Evolutionary conservation across 2,888 invertebrate species (phyloP).

Genomic region (Mythimna pallens): DNA sequence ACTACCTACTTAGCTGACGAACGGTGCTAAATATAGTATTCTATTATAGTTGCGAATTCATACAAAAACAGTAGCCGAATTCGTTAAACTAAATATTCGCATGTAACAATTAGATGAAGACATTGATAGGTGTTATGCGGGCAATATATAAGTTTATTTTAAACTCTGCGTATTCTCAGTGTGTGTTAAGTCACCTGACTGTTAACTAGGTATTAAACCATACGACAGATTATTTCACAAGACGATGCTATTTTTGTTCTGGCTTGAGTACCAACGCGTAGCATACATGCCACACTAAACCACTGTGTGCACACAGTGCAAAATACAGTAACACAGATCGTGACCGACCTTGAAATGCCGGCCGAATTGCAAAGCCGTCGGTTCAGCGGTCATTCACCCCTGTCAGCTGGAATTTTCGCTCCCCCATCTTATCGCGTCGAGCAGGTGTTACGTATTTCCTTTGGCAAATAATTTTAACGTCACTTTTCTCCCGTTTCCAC

Average conservation of each 20-base stretch:
- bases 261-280: constrained; percentile 76
- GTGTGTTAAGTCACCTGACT: constrained; percentile 71
- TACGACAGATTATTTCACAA: constrained; percentile 75
- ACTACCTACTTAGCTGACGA: not conserved
- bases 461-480: constrained; percentile 7
- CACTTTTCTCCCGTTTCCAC: constrained; percentile 42
- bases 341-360: constrained; percentile 63
- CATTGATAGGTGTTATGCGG: not conserved
- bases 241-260: constrained; percentile 86
- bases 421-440: constrained; percentile 41
- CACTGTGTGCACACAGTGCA: constrained; percentile 65
- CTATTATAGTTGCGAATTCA: not conserved
- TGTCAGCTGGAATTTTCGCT: constrained; percentile 61
- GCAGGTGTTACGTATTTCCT: constrained; percentile 25
- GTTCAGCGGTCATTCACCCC: constrained; percentile 59
- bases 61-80: not conserved
- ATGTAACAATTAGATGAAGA: not conserved
- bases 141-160: constrained; percentile 38
- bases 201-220: constrained; percentile 62
- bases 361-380: constrained; percentile 49
- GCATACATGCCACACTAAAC: constrained; percentile 65
- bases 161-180: constrained; percentile 38
- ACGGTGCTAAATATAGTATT: constrained; percentile 25
- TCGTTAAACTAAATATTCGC: not conserved
- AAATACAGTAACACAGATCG: constrained; percentile 55